These are phyloP conservation scores for Tympanoctomys barrerae DNA, from an alignment of 2,797 vertebrate genomes.

Conservation along the genomic window DNA sequence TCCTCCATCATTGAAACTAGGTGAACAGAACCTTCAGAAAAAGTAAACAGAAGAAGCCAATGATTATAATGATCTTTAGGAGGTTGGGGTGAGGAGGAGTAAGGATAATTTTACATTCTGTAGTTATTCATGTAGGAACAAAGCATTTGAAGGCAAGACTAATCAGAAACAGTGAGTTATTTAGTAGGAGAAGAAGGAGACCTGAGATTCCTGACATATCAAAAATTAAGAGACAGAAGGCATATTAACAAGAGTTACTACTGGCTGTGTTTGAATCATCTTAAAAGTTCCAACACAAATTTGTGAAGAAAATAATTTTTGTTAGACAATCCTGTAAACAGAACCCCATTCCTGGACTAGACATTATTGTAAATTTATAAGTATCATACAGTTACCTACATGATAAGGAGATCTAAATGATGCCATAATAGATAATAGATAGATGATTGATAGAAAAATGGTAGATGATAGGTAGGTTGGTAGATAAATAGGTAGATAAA, in stretches of 20 bases:
- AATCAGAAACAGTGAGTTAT: neutral
- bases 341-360: neutral
- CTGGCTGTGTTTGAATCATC: neutral
- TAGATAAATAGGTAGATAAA: neutral
- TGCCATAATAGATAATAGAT: neutral
- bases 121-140: neutral
- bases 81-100: rapidly evolving
- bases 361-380: neutral
- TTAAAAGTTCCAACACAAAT: neutral
- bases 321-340: neutral
- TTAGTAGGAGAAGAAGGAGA: neutral
- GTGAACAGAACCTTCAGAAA: neutral
- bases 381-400: neutral
- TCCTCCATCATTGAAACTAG: neutral
- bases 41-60: neutral
- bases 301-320: neutral
- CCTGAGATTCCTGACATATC: neutral
- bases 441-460: too few relatives aligned
- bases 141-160: neutral
- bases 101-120: neutral
- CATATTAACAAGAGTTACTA: neutral
- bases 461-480: too few relatives aligned
- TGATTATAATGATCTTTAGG: neutral
- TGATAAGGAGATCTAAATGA: neutral
- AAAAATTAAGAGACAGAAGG: neutral